phyloP scores from a whole-genome alignment of 2,797 vertebrate species.

The Morus bassanus region DNA sequence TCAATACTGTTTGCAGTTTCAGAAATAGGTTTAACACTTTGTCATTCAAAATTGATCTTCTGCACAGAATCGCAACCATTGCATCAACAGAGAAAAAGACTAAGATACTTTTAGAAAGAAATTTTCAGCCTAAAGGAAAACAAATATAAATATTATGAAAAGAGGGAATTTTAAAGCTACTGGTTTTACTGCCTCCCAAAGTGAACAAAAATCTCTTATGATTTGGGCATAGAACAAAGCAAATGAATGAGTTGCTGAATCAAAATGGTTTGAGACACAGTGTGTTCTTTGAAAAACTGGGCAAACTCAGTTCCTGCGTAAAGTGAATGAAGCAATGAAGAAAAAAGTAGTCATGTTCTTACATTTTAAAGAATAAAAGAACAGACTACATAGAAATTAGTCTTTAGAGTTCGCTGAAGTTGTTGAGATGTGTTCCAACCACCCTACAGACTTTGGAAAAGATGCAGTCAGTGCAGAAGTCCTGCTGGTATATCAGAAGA shows the following conservation, averaged over 20 bases:
- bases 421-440: neutral
- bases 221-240: neutral
- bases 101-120: neutral
- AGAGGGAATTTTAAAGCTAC: neutral
- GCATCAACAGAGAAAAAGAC: neutral
- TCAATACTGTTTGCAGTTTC: neutral
- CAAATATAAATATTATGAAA: neutral
- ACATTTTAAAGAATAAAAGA: neutral
- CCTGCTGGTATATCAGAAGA: neutral
- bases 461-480: neutral
- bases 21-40: neutral
- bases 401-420: neutral
- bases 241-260: neutral
- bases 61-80: neutral
- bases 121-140: neutral
- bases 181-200: neutral
- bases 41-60: neutral
- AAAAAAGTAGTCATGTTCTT: neutral
- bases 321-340: neutral
- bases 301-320: neutral
- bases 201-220: neutral
- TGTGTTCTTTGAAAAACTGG: neutral
- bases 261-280: neutral
- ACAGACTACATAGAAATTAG: neutral
- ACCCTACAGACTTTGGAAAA: neutral